Base-by-base conservation (phyloP, 2,797 vertebrate species). In the Pipistrellus pygmaeus region DNA sequence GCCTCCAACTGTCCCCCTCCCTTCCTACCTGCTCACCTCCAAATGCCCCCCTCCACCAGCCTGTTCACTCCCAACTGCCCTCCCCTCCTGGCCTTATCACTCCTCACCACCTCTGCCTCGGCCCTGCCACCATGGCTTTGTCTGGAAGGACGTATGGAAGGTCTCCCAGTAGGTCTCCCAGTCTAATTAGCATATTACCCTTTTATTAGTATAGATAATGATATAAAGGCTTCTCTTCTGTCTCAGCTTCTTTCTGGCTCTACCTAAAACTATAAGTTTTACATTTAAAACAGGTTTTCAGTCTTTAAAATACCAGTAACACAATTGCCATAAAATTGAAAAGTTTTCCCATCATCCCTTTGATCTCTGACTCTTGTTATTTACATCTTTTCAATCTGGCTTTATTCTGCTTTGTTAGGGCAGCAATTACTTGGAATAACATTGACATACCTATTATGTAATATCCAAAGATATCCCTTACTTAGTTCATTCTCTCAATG, bases 401-500 rank as follows among this genome's bases (percentile, higher is more conserved):
- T 64, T 8, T 86, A 73, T 92, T 96, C 94, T 94, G 93, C 95
- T 97, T 97, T 96, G 97, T 97, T 97, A 97, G 95, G 85, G 78
- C 62, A 77, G 86, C 92, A 98, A 98, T 98, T 98, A 98, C 93
- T 97, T 91, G 55, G 86, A 90, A 91, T 96, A 98, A 97, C 92
- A 97, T 57, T 96, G 85, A 97, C 96, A 96, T 71, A 72, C 95
- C 78, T 94, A 96, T 98, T 97, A 92, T 90, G 32, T 60, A 94
- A 86, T 27, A 95, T 95, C 89, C 91, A 93, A 21, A 0, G 3
- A 96, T 55, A 85, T 93, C 89, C 95, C 85, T 48, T 14, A 23
- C 44, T 81, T 90, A 97, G 71, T 93, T 11, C 96, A 93, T 97
- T 94, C 94, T 96, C 93, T 86, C 85, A 68, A 15, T 95, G 96